Conservation (phyloP, 2,797 vertebrate genomes). For the Eospalax fontanierii region DNA sequence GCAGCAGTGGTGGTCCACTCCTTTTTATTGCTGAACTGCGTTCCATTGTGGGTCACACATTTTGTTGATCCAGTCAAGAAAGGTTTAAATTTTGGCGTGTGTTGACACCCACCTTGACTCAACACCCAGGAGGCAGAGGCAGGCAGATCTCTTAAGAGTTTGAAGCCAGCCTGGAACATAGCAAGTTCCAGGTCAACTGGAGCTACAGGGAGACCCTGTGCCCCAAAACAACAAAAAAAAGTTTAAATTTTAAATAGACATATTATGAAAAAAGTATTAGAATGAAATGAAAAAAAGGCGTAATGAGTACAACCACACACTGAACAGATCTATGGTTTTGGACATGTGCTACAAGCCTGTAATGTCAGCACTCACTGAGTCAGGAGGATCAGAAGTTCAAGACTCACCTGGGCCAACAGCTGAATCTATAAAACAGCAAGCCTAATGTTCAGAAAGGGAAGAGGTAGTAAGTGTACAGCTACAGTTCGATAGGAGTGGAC, state of each 20-base stretch:
- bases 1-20: neutral
- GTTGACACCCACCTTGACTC: too few relatives aligned
- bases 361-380: neutral
- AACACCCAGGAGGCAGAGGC: too few relatives aligned
- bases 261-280: slow-evolving; percentile 4
- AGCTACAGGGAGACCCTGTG: too few relatives aligned
- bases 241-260: neutral
- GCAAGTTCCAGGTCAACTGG: too few relatives aligned
- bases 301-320: neutral
- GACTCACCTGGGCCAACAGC: neutral
- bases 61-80: neutral
- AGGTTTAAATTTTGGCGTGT: neutral
- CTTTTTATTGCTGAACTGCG: neutral
- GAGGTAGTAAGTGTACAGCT: neutral
- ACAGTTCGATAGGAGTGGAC: slow-evolving; percentile 27
- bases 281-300: slow-evolving; percentile 8
- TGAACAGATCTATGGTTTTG: neutral
- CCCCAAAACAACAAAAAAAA: neutral
- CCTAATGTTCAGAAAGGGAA: slow-evolving; percentile 12
- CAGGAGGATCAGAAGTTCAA: neutral
- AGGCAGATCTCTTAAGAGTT: too few relatives aligned
- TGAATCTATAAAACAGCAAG: slow-evolving; percentile 39
- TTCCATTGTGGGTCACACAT: neutral
- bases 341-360: neutral
- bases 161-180: too few relatives aligned